Percentiles rank a stretch among this genome's conserved stretches.
Conservation (phyloP, 2,888 invertebrate species). For the Cryptocephalus moraei region DNA sequence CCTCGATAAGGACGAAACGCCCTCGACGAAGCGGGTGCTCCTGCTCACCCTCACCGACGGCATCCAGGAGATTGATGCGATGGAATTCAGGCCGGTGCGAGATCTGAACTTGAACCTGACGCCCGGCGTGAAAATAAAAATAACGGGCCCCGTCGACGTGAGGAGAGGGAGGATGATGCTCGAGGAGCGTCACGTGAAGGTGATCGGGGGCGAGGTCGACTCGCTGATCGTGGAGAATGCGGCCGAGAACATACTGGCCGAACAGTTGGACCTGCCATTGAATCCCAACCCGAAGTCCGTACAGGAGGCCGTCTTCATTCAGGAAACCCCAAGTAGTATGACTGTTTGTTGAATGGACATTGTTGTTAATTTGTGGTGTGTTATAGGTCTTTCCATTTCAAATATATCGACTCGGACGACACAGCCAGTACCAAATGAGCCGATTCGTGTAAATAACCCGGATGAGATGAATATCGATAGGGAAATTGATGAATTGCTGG, state of each 20-base stretch:
- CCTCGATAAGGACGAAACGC: slow-evolving; percentile 41
- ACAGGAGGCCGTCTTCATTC: too few species aligned
- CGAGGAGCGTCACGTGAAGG: slow-evolving; percentile 46
- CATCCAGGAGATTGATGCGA: slow-evolving; percentile 53
- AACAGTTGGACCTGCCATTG: slow-evolving; percentile 44
- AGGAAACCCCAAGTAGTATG: too few species aligned
- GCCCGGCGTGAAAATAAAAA: slow-evolving; percentile 54
- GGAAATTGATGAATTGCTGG: slow-evolving; percentile 23
- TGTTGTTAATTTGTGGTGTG: too few species aligned
- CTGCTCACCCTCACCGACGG: slow-evolving; percentile 68
- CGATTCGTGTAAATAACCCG: neutral
- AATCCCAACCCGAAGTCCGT: slow-evolving; percentile 36
- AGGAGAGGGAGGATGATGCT: slow-evolving; percentile 59
- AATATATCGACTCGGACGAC: too few species aligned
- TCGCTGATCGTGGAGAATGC: slow-evolving; percentile 48
- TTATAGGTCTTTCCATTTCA: too few species aligned
- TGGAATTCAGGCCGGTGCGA: slow-evolving; percentile 58
- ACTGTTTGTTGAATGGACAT: too few species aligned
- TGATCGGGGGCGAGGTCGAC: slow-evolving; percentile 67
- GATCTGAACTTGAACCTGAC: slow-evolving; percentile 45
- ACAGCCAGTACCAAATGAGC: too few species aligned
- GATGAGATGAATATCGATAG: slow-evolving; percentile 17
- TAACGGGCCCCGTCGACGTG: slow-evolving; percentile 61
- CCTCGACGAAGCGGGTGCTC: slow-evolving; percentile 53
- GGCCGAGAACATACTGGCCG: slow-evolving; percentile 49